Evolutionary conservation across 2,113 vertebrate genomes (phyloP).

Genomic region (Arenaria interpres): DNA sequence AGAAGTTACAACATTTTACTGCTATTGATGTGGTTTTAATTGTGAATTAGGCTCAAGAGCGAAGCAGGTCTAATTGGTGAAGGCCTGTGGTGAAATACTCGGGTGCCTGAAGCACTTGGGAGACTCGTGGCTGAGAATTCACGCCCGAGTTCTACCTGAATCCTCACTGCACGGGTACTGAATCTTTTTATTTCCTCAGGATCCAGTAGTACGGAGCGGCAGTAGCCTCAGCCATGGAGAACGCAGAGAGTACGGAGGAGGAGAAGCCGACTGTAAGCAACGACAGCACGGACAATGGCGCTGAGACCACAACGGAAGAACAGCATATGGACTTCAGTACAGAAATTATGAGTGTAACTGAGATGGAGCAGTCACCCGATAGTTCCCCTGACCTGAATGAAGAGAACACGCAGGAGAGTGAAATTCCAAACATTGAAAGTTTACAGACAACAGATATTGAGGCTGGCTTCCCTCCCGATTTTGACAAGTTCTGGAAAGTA

Average conservation of each 20-base stretch:
- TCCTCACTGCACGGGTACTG: neutral
- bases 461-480: slow-evolving; percentile 84
- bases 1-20: accelerated
- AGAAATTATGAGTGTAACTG: slow-evolving; percentile 81
- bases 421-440: slow-evolving; percentile 62
- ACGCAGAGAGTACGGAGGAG: slow-evolving; percentile 59
- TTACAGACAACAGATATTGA: slow-evolving; percentile 74
- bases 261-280: slow-evolving; percentile 47
- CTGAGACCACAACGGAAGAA: slow-evolving; percentile 43
- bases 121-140: neutral
- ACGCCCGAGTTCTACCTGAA: neutral
- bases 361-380: slow-evolving; percentile 85
- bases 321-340: slow-evolving; percentile 74
- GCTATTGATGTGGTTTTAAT: accelerated
- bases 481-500: slow-evolving; percentile 92
- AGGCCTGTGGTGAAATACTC: neutral
- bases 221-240: slow-evolving; percentile 69
- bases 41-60: accelerated
- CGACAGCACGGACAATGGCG: slow-evolving; percentile 31
- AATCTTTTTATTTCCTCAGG: slow-evolving; percentile 38
- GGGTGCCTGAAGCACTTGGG: neutral
- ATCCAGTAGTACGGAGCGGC: neutral
- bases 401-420: slow-evolving; percentile 80
- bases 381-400: slow-evolving; percentile 81
- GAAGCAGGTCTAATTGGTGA: accelerated